phyloP scores from a whole-genome alignment of 53 echinoderm and acorn worm species.

The Stichopus horrens region DNA sequence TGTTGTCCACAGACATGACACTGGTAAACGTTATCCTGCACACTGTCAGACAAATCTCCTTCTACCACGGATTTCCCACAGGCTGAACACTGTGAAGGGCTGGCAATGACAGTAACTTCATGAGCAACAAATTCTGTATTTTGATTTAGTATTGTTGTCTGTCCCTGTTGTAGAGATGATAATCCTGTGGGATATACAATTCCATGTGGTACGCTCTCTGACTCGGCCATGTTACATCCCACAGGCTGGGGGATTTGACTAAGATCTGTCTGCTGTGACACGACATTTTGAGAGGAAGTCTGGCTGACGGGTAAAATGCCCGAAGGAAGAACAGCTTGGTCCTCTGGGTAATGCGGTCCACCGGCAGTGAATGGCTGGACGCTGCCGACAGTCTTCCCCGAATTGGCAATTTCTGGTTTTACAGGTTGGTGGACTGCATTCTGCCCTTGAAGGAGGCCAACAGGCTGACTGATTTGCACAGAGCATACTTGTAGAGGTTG shows the following conservation, averaged over 20 bases:
- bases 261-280: not conserved
- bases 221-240: not conserved
- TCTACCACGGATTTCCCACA: not conserved
- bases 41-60: not conserved
- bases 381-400: too few relatives aligned
- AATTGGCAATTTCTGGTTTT: not conserved
- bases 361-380: not conserved
- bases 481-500: not conserved
- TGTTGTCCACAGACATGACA: not conserved
- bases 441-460: not conserved
- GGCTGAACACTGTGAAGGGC: not conserved
- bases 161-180: not conserved
- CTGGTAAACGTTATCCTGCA: not conserved
- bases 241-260: not conserved
- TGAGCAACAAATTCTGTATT: not conserved
- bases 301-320: not conserved
- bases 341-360: not conserved
- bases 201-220: not conserved
- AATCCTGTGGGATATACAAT: not conserved
- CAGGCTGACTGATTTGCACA: not conserved
- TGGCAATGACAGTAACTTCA: constrained; percentile 5
- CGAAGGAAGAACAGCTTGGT: not conserved
- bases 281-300: not conserved
- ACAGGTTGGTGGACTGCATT: not conserved
- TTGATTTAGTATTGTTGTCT: not conserved